phyloP scores from a whole-genome alignment of 2,113 vertebrate species.

The Cygnus atratus region DNA sequence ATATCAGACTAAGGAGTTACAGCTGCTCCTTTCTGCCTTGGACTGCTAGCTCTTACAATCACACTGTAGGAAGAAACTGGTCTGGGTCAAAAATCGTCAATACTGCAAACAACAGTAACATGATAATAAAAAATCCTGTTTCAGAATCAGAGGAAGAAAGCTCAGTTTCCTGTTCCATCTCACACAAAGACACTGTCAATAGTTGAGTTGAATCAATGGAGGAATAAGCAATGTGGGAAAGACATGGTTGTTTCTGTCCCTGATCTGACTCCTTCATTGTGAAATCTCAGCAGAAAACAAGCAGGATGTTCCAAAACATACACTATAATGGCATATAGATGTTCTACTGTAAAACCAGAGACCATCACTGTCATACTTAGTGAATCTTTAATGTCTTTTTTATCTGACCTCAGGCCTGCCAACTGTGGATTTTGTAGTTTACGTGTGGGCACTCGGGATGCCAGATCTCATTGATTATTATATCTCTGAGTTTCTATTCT shows the following conservation, averaged over 20 bases:
- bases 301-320: background rate
- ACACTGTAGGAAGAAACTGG: background rate
- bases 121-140: background rate
- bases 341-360: background rate
- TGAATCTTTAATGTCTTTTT: background rate
- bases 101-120: background rate
- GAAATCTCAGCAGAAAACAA: background rate
- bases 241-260: fast-evolving
- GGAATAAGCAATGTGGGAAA: background rate
- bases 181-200: background rate
- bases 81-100: background rate
- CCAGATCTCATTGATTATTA: background rate
- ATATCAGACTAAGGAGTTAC: background rate
- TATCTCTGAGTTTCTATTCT: slow-evolving; percentile 50
- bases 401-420: background rate
- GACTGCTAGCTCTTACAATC: background rate
- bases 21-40: background rate
- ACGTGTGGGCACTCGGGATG: background rate
- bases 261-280: background rate
- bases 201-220: background rate
- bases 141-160: background rate
- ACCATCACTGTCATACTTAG: background rate
- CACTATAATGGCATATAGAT: background rate
- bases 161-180: background rate
- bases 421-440: background rate